Base-by-base conservation (phyloP, 2,888 invertebrate genomes). In the Drosophila mercatorum region DNA sequence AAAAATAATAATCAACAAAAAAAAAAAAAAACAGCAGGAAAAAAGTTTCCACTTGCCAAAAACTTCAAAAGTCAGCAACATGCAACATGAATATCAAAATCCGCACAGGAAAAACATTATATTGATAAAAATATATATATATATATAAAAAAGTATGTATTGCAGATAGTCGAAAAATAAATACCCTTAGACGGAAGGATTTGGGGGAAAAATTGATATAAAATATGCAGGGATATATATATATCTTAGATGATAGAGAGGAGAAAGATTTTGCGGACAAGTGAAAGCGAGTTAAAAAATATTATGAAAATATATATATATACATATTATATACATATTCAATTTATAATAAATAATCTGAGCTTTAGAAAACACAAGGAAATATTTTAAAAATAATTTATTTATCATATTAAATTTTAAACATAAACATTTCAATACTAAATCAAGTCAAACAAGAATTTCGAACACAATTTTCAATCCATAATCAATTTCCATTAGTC, bases 51-150 rank as follows among this genome's bases (percentile, higher is more conserved):
- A 74, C 71, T 83, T 82, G 83, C 75, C 64, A 82, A 84, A 84
- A 87, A 87, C 88, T 89, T 88, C 77, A 87, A 71, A 87, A 87
- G 86, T 87, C 89, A 84, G 88, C 73, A 73, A 89, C 88, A 89
- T 89, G 86, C 86, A 87, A 89, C 86, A 84, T 89, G 89, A 87
- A 87, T 89, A 89, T 82, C 85, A 83, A 85, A 87, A 84, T 85
- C 69, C 60, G 59, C 72, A 53, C 72, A 59, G 46, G 61, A 63
- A 69, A 71, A 63, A 68, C 64, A 73, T 70, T 69, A 58, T 55
- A 47, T 57, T 17, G 49, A 67, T 64, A 40, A 69, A 52, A 28
- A 22, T 14, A 17, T 17, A 55, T 17, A 17, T 17, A 36, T 12
- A 51, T n/a, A 34, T n/a, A n/a, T n/a, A 17, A 3, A 12, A 0